Evolutionary conservation across 2,113 vertebrate species (phyloP).

Genomic region (Perca flavescens): DNA sequence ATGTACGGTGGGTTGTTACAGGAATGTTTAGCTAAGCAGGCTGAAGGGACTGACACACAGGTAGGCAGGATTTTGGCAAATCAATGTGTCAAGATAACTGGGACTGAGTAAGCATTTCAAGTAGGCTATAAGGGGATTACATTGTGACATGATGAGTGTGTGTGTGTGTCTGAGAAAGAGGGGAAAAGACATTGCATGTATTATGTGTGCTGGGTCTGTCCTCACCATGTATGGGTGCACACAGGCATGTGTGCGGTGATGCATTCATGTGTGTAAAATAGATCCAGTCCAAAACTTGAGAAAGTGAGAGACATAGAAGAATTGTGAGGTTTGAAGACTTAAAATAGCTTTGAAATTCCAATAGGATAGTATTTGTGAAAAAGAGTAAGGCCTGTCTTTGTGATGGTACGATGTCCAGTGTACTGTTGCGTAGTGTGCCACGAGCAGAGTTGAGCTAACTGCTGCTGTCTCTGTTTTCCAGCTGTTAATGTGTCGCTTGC

Average conservation of each 20-base stretch:
- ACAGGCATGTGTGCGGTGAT: slow-evolving; percentile 12
- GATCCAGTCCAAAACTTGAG: background rate
- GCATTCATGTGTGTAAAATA: slow-evolving; percentile 18
- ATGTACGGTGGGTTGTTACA: slow-evolving; percentile 7
- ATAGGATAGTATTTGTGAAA: background rate
- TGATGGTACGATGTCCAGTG: background rate
- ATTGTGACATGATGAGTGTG: slow-evolving; percentile 35
- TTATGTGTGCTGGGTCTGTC: background rate
- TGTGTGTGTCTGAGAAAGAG: background rate
- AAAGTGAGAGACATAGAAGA: slow-evolving; percentile 9
- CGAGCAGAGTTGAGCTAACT: slow-evolving; percentile 1
- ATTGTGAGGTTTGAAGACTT: background rate
- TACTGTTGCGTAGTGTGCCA: background rate
- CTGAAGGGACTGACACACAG: slow-evolving; percentile 49
- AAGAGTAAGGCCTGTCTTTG: background rate
- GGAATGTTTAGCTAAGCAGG: slow-evolving; percentile 59
- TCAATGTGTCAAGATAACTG: slow-evolving; percentile 60
- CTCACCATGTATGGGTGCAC: background rate
- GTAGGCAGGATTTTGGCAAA: slow-evolving; percentile 59
- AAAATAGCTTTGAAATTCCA: slow-evolving; percentile 1
- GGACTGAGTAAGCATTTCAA: slow-evolving; percentile 67
- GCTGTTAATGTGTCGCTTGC: background rate
- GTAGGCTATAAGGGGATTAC: slow-evolving; percentile 61
- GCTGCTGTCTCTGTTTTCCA: background rate
- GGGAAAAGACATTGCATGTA: background rate